A percentile compares a stretch with the other conserved stretches of the same genome.
These are phyloP conservation scores for Amazona vittata DNA, from an alignment of 2,113 vertebrate genomes.

Conservation along the genomic window DNA sequence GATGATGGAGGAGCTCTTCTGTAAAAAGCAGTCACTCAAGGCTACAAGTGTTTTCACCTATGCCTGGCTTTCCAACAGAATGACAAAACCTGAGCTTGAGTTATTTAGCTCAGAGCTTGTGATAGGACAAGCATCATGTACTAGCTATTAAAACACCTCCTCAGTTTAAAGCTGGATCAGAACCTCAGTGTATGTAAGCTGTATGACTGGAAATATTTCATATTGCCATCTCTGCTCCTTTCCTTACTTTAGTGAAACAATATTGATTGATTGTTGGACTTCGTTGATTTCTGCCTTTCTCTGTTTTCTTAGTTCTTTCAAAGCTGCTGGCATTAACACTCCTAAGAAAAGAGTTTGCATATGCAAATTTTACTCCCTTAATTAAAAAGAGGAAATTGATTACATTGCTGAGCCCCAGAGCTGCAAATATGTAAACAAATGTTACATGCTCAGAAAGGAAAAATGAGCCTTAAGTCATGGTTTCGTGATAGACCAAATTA, in stretches of 20 bases:
- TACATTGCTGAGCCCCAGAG: conserved; percentile 28
- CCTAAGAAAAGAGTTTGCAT: background rate
- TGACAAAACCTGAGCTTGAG: background rate
- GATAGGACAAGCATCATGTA: background rate
- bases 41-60: background rate
- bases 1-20: background rate
- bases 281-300: background rate
- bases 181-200: background rate
- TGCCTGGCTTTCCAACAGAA: background rate
- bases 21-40: background rate
- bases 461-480: background rate
- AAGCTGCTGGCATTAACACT: background rate
- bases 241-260: background rate
- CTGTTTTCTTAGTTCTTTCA: background rate
- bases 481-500: conserved; percentile 6
- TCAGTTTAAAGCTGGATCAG: background rate
- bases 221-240: background rate
- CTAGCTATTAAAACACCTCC: background rate
- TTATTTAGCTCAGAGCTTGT: background rate
- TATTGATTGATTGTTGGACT: background rate
- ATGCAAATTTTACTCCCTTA: conserved; percentile 46
- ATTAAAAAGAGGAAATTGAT: conserved; percentile 56
- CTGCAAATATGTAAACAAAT: conserved; percentile 45
- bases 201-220: background rate
- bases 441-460: conserved; percentile 26